Evolutionary conservation across 2,113 vertebrate genomes (phyloP).

Genomic region (Engystomops pustulosus): DNA sequence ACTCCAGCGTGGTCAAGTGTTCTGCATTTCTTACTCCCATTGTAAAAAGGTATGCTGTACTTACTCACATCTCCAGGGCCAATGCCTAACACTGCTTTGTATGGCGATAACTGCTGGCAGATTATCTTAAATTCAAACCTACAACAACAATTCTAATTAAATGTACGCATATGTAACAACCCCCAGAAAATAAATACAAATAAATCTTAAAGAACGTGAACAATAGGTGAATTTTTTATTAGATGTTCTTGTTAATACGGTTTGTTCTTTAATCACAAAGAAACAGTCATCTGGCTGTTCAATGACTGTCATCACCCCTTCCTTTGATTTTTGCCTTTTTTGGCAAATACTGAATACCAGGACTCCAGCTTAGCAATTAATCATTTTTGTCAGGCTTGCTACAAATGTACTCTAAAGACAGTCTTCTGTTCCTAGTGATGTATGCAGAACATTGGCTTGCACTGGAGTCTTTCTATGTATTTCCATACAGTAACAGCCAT

Average conservation of each 20-base stretch:
- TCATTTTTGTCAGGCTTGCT: conserved; percentile 72
- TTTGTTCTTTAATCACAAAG: conserved; percentile 75
- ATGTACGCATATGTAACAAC: no score
- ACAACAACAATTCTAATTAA: no score
- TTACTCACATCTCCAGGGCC: no score
- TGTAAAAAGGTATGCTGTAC: no score
- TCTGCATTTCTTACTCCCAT: no score
- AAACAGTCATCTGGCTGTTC: conserved; percentile 65
- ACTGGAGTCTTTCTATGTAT: background rate
- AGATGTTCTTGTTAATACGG: conserved; percentile 65
- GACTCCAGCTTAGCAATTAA: conserved; percentile 73
- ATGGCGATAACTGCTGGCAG: no score
- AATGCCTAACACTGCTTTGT: no score
- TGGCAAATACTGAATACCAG: conserved; percentile 69
- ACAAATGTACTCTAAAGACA: conserved; percentile 71
- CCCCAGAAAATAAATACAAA: background rate
- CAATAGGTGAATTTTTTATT: conserved; percentile 60
- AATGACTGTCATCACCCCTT: conserved; percentile 67
- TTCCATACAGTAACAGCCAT: conserved; percentile 28
- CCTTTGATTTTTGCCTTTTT: conserved; percentile 69
- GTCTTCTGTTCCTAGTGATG: conserved; percentile 20
- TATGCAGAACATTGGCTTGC: conserved; percentile 1
- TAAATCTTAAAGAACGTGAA: conserved; percentile 3
- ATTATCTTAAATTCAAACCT: no score
- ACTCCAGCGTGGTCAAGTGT: no score